A percentile compares a stretch with the other conserved stretches of the same genome.
Evolutionary conservation across 2,113 vertebrate genomes (phyloP).

Genomic region (Erythrocercus mccallii): DNA sequence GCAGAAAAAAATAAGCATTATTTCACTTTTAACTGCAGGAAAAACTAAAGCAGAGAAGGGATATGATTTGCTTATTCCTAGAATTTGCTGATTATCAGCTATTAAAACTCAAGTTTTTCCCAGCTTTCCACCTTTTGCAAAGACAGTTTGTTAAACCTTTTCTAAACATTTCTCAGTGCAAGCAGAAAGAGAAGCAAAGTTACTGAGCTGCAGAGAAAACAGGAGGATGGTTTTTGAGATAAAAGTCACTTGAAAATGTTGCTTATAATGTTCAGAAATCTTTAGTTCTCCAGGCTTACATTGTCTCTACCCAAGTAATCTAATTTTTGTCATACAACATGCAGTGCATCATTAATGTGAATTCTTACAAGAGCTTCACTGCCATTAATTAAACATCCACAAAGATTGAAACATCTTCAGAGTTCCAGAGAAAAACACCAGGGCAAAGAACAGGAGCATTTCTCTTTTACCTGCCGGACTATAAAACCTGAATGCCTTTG

Average conservation of each 20-base stretch:
- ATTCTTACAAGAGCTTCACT: background rate
- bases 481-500: background rate
- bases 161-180: background rate
- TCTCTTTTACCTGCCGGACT: constrained; percentile 27
- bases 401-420: background rate
- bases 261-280: background rate
- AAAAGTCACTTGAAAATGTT: background rate
- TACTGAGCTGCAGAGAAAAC: background rate
- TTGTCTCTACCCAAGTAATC: background rate
- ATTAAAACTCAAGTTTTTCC: background rate
- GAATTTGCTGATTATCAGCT: background rate
- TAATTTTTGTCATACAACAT: background rate
- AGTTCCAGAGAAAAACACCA: background rate
- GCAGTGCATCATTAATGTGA: background rate
- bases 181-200: background rate
- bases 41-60: background rate
- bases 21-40: background rate
- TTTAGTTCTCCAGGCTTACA: background rate
- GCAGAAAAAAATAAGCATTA: background rate
- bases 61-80: background rate
- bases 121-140: background rate
- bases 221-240: background rate
- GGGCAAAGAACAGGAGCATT: background rate
- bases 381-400: constrained; percentile 6
- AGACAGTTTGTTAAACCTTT: background rate